Conservation (phyloP, 2,113 vertebrate genomes). For the Megaleporinus macrocephalus region DNA sequence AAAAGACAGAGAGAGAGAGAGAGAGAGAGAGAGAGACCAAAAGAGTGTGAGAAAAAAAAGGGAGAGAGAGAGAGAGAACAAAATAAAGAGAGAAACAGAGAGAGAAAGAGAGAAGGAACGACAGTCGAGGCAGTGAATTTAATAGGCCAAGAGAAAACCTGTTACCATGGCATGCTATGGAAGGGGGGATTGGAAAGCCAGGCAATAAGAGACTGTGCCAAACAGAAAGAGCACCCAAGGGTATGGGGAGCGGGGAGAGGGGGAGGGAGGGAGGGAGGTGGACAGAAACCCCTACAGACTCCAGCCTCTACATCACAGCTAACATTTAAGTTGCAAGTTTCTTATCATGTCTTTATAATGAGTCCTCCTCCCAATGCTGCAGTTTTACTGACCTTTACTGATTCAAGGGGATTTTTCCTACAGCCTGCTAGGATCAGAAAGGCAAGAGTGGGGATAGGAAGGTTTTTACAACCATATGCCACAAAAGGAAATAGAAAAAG, state of each 20-base stretch:
- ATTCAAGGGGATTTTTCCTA: constrained; percentile 67
- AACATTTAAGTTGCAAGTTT: constrained; percentile 84
- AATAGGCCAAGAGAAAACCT: constrained; percentile 84
- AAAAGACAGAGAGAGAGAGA: no score
- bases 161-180: constrained; percentile 96
- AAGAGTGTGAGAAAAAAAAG: not conserved
- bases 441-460: constrained; percentile 87
- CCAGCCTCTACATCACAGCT: constrained; percentile 85
- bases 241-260: constrained; percentile 69
- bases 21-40: constrained; percentile 72
- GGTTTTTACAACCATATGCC: constrained; percentile 82
- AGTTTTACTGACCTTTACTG: constrained; percentile 66
- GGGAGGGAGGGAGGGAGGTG: constrained; percentile 28
- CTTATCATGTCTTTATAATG: constrained; percentile 77
- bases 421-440: constrained; percentile 85
- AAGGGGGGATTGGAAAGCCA: constrained; percentile 92
- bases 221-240: constrained; percentile 85
- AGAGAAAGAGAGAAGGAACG: constrained; percentile 74
- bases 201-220: constrained; percentile 88
- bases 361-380: constrained; percentile 72
- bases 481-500: constrained; percentile 19
- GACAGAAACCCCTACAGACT: constrained; percentile 75
- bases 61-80: constrained; percentile 30
- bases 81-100: constrained; percentile 58
- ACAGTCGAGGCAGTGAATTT: constrained; percentile 84